A percentile compares a stretch with the other conserved stretches of the same genome.
These are phyloP conservation scores for Gobiocypris rarus DNA, from an alignment of 2,113 vertebrate genomes.

Conservation along the genomic window DNA sequence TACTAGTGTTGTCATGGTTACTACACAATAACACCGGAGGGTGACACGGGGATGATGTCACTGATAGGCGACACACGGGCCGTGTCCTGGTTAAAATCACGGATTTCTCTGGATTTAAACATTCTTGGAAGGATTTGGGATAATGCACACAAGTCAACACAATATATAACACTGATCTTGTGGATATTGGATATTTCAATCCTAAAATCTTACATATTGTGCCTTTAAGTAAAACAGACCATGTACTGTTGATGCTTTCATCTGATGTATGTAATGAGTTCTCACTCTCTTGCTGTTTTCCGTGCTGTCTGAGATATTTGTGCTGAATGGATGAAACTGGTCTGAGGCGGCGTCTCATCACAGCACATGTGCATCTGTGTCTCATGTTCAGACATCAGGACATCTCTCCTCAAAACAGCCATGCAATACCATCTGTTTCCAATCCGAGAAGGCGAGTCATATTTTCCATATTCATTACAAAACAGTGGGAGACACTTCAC, in stretches of 20 bases:
- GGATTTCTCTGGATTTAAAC: too few relatives aligned
- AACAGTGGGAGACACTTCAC: background rate
- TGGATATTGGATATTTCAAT: too few relatives aligned
- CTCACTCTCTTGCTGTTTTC: background rate
- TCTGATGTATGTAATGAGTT: background rate
- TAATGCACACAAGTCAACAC: too few relatives aligned
- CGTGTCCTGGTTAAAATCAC: too few relatives aligned
- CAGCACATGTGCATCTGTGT: background rate
- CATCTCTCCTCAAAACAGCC: conserved; percentile 29
- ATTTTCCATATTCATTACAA: conserved; percentile 45
- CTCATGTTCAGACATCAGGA: conserved; percentile 5
- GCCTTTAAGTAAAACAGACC: background rate
- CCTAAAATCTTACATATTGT: too few relatives aligned
- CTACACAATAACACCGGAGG: too few relatives aligned
- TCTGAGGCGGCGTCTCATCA: background rate
- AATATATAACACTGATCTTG: too few relatives aligned
- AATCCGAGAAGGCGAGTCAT: conserved; percentile 31
- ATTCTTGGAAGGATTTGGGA: too few relatives aligned
- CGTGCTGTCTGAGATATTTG: background rate
- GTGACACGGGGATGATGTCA: too few relatives aligned
- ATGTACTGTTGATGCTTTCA: too few relatives aligned
- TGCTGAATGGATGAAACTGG: background rate
- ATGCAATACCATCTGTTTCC: conserved; percentile 42
- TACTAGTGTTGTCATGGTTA: too few relatives aligned
- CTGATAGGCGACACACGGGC: too few relatives aligned